Percentiles rank a stretch among this genome's conserved stretches.
Conservation (phyloP, 2,888 invertebrate genomes). For the Athalia circularis region DNA sequence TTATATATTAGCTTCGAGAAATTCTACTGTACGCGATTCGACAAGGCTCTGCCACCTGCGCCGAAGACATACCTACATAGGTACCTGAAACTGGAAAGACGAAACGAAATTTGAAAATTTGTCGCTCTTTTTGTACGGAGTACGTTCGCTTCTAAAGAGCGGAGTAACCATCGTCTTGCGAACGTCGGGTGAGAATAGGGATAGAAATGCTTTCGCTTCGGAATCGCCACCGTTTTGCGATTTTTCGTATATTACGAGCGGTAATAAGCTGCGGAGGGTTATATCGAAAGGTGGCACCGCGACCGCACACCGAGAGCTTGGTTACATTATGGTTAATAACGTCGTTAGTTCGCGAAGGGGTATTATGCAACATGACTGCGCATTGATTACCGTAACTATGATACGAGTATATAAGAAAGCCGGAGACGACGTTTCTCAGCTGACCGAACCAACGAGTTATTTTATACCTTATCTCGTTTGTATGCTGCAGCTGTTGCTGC, state of each 20-base stretch:
- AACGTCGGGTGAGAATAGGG: too few species aligned
- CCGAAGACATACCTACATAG: too few species aligned
- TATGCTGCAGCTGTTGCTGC: not conserved
- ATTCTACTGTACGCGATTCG: too few species aligned
- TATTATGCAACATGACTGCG: slow-evolving; percentile 21
- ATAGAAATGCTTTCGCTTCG: slow-evolving; percentile 7
- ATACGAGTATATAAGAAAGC: slow-evolving; percentile 17
- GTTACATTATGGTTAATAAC: slow-evolving; percentile 39
- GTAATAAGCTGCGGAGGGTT: not conserved
- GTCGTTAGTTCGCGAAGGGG: slow-evolving; percentile 25
- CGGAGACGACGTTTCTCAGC: not conserved
- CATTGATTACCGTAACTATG: slow-evolving; percentile 38
- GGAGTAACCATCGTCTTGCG: not conserved
- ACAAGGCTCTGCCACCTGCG: too few species aligned
- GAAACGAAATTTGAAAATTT: too few species aligned
- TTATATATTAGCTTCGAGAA: not conserved
- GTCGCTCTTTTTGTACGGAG: too few species aligned
- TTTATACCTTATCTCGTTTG: not conserved
- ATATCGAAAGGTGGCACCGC: not conserved
- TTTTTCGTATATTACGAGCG: slow-evolving; percentile 8
- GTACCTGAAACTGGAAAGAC: too few species aligned
- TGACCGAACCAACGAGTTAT: not conserved
- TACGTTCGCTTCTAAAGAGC: too few species aligned
- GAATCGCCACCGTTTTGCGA: slow-evolving; percentile 29
- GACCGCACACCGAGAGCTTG: slow-evolving; percentile 35